Evolutionary conservation across 2,797 vertebrate species (phyloP).

Genomic region (Alectoris magna): DNA sequence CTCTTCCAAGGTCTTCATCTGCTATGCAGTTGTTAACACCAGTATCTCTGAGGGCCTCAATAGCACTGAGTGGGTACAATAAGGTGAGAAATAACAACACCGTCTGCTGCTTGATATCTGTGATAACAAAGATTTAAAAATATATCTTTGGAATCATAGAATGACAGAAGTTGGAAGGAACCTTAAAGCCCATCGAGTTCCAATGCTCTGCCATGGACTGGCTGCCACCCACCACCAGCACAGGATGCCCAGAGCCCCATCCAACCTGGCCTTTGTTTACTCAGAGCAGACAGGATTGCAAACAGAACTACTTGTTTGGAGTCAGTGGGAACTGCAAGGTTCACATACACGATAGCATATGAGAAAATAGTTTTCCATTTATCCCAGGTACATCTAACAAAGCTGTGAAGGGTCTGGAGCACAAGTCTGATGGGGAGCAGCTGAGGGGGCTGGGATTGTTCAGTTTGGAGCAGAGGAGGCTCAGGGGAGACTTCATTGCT

Average conservation of each 20-base stretch:
- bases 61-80: not conserved
- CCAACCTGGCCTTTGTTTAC: not conserved
- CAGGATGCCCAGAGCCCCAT: too few species aligned
- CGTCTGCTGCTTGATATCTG: not conserved
- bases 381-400: not conserved
- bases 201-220: too few species aligned
- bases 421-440: too few species aligned
- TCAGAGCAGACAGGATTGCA: not conserved
- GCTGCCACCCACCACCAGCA: too few species aligned
- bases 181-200: too few species aligned
- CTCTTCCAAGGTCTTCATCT: not conserved
- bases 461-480: too few species aligned
- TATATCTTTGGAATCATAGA: too few species aligned
- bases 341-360: not conserved
- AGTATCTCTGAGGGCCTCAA: fast-evolving
- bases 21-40: not conserved
- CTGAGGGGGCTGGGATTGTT: too few species aligned
- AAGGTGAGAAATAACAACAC: not conserved
- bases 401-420: too few species aligned
- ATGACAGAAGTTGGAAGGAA: too few species aligned
- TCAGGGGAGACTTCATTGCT: too few species aligned
- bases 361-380: not conserved
- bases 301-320: not conserved
- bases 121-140: not conserved
- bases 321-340: not conserved